A percentile compares a stretch with the other conserved stretches of the same genome.
Evolutionary conservation across 1,140 invertebrate genomes (phyloP).

Genomic region (Adoxophyes honmai): DNA sequence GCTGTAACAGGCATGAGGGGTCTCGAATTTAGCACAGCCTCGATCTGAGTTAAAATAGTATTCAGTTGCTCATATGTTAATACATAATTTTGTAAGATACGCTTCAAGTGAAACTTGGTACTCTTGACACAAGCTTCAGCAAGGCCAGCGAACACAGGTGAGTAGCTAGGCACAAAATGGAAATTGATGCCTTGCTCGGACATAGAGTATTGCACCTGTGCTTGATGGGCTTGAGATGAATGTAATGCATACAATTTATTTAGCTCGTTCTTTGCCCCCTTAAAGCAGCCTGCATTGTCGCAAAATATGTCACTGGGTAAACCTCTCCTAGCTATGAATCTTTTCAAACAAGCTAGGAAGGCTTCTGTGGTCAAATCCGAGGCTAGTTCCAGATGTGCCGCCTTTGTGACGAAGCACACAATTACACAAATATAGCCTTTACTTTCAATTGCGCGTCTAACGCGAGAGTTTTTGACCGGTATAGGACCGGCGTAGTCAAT

Average conservation of each 20-base stretch:
- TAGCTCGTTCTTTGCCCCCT: conserved; percentile 23
- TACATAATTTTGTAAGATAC: background rate
- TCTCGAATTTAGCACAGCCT: conserved; percentile 27
- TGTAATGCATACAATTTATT: conserved; percentile 7
- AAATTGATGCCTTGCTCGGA: background rate
- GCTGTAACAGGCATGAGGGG: conserved; percentile 19
- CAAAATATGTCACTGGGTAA: conserved; percentile 27
- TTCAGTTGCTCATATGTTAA: conserved; percentile 16
- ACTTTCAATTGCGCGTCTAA: background rate
- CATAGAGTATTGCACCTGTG: background rate
- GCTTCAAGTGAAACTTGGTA: background rate
- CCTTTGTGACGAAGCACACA: conserved; percentile 7
- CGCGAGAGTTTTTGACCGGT: background rate
- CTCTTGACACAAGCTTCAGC: background rate
- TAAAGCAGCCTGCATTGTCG: conserved; percentile 38
- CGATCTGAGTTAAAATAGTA: conserved; percentile 32
- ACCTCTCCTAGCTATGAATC: conserved; percentile 27
- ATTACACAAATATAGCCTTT: conserved; percentile 5
- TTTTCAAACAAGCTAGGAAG: conserved; percentile 27
- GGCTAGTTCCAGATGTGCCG: conserved; percentile 21
- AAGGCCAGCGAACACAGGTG: background rate
- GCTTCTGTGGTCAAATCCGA: conserved; percentile 24
- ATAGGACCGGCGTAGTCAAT: background rate
- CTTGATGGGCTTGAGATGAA: background rate
- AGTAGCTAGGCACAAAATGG: conserved; percentile 9